These are phyloP conservation scores for Crocodylus rhombifer DNA, from an alignment of 2,797 vertebrate genomes.

Conservation along the genomic window DNA sequence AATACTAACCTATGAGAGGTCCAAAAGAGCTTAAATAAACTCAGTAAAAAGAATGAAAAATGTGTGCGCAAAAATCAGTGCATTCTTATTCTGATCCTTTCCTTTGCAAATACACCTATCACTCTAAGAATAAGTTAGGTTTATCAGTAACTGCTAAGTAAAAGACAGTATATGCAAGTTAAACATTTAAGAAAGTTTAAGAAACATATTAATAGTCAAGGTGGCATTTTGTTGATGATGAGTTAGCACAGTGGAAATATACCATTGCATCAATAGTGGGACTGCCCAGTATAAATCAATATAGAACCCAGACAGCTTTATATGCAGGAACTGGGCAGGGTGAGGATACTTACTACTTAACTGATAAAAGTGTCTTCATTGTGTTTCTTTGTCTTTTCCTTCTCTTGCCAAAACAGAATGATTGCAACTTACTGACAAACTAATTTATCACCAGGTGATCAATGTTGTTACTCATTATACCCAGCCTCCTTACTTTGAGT, in stretches of 20 bases:
- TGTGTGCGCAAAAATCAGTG: rapidly evolving
- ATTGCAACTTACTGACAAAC: neutral
- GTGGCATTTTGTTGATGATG: neutral
- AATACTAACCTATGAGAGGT: neutral
- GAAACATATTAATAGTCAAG: neutral
- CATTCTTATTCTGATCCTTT: neutral
- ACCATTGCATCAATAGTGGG: rapidly evolving
- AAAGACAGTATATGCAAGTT: no score
- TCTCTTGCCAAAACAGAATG: neutral
- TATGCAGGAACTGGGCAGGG: neutral
- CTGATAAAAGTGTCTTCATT: neutral
- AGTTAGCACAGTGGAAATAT: neutral
- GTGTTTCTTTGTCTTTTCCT: rapidly evolving
- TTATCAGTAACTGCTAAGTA: no score
- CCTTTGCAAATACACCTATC: rapidly evolving
- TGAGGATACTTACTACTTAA: neutral
- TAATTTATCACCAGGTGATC: neutral
- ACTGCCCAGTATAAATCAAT: neutral
- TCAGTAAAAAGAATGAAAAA: neutral
- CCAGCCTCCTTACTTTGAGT: neutral
- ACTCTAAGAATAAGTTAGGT: neutral
- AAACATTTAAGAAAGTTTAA: neutral
- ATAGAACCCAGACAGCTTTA: neutral
- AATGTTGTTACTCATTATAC: neutral
- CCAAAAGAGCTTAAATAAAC: neutral